Conservation (phyloP, 2,888 invertebrate genomes). For the Fragum whitleyi region DNA sequence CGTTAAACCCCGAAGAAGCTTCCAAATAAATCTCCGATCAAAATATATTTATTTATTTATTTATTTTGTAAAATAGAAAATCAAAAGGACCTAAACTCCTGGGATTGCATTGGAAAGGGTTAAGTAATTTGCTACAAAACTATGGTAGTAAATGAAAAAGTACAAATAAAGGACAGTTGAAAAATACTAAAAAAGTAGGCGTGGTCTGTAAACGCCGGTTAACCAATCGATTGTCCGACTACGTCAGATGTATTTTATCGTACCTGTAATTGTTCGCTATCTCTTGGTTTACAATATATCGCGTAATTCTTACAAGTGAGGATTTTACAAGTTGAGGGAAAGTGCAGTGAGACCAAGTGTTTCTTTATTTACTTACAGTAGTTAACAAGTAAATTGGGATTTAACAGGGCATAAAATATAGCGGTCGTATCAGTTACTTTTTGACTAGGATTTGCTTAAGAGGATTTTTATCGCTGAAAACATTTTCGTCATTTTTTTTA, state of each 20-base stretch:
- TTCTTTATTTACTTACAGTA: neutral
- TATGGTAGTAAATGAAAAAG: neutral
- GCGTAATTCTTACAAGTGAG: slow-evolving; percentile 3
- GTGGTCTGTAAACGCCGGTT: neutral
- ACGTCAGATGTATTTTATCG: slow-evolving; percentile 15
- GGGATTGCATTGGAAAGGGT: no score
- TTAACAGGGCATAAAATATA: slow-evolving; percentile 12
- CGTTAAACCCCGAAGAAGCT: no score
- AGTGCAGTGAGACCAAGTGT: slow-evolving; percentile 12
- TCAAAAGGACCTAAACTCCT: no score
- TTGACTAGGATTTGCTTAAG: neutral
- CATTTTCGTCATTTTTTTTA: neutral
- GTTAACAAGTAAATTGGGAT: slow-evolving; percentile 10
- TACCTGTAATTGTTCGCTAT: neutral
- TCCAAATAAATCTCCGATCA: no score
- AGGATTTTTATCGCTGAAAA: neutral
- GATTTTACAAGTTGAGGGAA: neutral
- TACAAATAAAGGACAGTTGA: slow-evolving; percentile 2
- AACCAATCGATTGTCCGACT: neutral
- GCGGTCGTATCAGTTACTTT: slow-evolving; percentile 2
- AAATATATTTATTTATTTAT: no score
- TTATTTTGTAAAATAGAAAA: no score
- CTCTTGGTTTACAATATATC: neutral
- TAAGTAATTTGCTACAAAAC: no score
- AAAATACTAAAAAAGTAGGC: slow-evolving; percentile 10